Base-by-base conservation (phyloP, 2,888 invertebrate species). In the Colostygia pectinataria region DNA sequence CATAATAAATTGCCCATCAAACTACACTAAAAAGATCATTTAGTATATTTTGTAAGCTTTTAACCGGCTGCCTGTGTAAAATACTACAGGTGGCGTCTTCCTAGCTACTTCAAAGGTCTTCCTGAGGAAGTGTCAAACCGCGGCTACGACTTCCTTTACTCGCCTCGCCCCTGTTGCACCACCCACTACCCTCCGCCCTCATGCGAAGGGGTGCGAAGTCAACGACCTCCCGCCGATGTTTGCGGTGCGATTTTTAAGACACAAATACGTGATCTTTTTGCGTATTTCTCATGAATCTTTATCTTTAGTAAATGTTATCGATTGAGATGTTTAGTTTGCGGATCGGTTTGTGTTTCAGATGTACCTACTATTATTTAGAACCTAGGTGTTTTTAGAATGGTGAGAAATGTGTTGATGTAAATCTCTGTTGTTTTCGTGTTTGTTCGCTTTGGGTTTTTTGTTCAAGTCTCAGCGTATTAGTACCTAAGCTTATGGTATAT, bases 81-180 rank as follows among this genome's bases (percentile, higher is more conserved):
- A 39, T 46, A 52, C n/a, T n/a, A n/a, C n/a, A n/a, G n/a, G 57
- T 51, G 57, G 63, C 66, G 71, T 77, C 75, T 83, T 77, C 69
- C 66, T 70, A 69, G 70, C 65, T 68, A 80, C 82, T 76, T 83
- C 81, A 84, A 87, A 87, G 83, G 83, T 83, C 85, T 88, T 89
- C 88, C 87, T 83, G 84, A 88, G 89, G 89, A 89, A 85, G 87
- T 85, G 86, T 85, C 83, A 83, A 86, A 88, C 87, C 85, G 77
- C 86, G 83, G 79, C 79, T 80, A 71, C 77, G 80, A 77, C 80
- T 84, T 88, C 84, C 87, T 73, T 63, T 51, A 44, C 64, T n/a
- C n/a, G n/a, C 65, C 57, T 69, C 59, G 54, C 62, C 64, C 66
- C 63, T 60, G 60, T 58, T 68, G 67, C 71, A 65, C 65, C 71